phyloP scores from a whole-genome alignment of 2,888 invertebrate genomes.

The Heliconius erato region DNA sequence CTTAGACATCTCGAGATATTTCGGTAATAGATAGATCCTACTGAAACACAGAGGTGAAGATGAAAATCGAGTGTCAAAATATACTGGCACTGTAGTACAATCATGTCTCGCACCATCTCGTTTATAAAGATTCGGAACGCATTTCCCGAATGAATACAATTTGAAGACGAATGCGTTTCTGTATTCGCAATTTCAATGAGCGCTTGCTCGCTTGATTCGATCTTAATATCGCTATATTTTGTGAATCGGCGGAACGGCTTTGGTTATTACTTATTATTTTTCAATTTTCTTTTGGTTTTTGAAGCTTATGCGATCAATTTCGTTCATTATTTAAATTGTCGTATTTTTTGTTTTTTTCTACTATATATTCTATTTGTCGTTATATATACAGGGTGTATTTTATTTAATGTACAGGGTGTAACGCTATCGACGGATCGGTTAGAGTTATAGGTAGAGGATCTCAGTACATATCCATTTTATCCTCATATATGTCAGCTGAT shows the following conservation, averaged over 20 bases:
- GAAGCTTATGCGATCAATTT: neutral
- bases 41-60: conserved; percentile 50
- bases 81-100: conserved; percentile 59
- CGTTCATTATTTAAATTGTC: neutral
- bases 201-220: conserved; percentile 68
- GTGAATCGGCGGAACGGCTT: conserved; percentile 26
- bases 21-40: conserved; percentile 53
- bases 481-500: too few species aligned
- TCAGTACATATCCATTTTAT: too few species aligned
- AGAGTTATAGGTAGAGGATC: too few species aligned
- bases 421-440: too few species aligned
- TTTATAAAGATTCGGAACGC: conserved; percentile 82
- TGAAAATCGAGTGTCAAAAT: conserved; percentile 54
- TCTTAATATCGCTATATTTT: conserved; percentile 74
- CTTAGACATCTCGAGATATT: conserved; percentile 60
- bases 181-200: conserved; percentile 76
- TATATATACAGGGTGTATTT: too few species aligned
- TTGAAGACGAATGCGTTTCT: conserved; percentile 80
- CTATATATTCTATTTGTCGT: too few species aligned
- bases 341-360: too few species aligned
- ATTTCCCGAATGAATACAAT: conserved; percentile 83
- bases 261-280: conserved; percentile 21
- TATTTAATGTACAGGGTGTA: too few species aligned
- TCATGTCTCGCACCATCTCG: conserved; percentile 69
- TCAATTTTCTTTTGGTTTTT: neutral